phyloP scores from a whole-genome alignment of 2,113 vertebrate species.

The Addax nasomaculatus region DNA sequence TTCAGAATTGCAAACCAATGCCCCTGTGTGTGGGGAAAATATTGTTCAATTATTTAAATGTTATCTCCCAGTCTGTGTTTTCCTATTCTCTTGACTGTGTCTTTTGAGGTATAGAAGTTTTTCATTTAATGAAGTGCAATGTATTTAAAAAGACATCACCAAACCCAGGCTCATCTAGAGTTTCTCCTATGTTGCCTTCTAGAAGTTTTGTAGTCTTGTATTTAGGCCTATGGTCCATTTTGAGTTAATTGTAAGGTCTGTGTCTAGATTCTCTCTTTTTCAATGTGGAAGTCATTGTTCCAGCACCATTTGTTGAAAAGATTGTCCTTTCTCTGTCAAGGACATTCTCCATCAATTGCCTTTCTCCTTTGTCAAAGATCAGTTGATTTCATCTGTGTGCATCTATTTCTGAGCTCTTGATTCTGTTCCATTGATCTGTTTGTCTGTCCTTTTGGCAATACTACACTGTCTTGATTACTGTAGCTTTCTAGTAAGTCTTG shows the following conservation, averaged over 20 bases:
- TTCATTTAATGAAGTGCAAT: neutral
- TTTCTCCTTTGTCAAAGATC: neutral
- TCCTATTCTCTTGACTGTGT: neutral
- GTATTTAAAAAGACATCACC: neutral
- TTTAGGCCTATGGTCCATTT: neutral
- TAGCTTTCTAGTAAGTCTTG: neutral
- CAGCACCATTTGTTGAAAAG: neutral
- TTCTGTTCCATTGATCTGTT: neutral
- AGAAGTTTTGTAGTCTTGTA: neutral
- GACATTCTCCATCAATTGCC: neutral
- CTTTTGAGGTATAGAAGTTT: neutral
- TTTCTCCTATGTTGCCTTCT: neutral
- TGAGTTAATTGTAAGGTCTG: neutral
- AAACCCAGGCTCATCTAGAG: neutral
- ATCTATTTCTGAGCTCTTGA: neutral
- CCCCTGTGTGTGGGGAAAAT: neutral
- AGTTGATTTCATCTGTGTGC: neutral
- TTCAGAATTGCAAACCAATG: neutral
- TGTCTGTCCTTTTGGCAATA: neutral
- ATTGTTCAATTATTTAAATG: too few relatives aligned
- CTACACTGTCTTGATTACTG: neutral
- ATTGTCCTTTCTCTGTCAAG: neutral
- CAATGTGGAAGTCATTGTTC: neutral
- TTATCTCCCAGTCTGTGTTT: neutral
- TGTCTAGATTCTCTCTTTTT: neutral